Evolutionary conservation across 2,113 vertebrate genomes (phyloP), one percentile per base, ranked within the genome.

Genomic region (Spilogale gracilis): DNA sequence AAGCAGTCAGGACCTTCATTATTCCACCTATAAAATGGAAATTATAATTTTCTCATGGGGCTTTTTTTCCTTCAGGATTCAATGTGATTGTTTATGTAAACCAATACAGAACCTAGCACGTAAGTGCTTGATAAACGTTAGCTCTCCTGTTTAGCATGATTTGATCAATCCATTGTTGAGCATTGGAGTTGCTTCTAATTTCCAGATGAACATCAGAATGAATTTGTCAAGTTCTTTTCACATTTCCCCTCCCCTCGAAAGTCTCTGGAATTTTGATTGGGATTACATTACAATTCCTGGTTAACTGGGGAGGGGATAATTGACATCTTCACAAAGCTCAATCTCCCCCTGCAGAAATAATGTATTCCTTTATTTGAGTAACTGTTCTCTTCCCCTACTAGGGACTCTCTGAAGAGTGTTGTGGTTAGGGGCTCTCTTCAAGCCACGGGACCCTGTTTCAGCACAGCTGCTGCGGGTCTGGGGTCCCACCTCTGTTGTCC

Each of bases 311-410:
- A 38, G 52, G 17, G 23, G 13, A 79, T 18, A 92, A 80, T 2
- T 25, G 61, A 43, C 32, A 38, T 85, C 65, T 95, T 86, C 38
- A 69, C 45, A 73, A 92, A 96, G 80, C 9, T 80, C 38, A 81
- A 32, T 88, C 18, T 81, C 69, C 9, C 43, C 16, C 32, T 38
- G 43, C 38, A 78, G 82, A 94, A 84, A 60, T 52, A 63, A 83
- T 85, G 7, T 38, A n/a, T 95, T 65, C 94, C 94, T 94, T 81
- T 50, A 67, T 91, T 58, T 97, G 92, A 94, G 85, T 87, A 87
- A 94, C 60, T 87, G 27, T 21, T 83, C 80, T 83, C 23, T 94
- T 10, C 65, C 32, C 18, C 50, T 65, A 8, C 17, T 30, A 6
- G 27, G 50, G 50, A 89, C 73, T 94, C 91, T 65, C 83, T 81